Conservation (phyloP, 2,797 vertebrate genomes). For the Sebastolobus alascanus region DNA sequence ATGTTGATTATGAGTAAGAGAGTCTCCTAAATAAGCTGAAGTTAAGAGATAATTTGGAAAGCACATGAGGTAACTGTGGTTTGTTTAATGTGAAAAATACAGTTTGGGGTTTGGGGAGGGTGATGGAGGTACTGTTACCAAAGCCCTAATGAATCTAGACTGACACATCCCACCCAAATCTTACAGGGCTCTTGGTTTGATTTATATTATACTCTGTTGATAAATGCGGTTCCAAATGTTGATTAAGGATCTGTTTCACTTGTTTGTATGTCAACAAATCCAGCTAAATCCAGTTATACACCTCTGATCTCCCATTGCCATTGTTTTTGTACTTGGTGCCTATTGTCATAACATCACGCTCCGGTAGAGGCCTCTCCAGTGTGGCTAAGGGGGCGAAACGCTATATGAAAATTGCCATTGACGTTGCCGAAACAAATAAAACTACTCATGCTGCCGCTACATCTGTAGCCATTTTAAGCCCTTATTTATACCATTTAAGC, state of each 20-base stretch:
- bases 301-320: slow-evolving; percentile 79
- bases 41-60: slow-evolving; percentile 81
- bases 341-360: slow-evolving; percentile 85
- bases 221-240: slow-evolving; percentile 84
- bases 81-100: slow-evolving; percentile 81
- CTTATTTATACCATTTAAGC: slow-evolving; percentile 83
- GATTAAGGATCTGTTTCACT: slow-evolving; percentile 84
- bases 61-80: slow-evolving; percentile 83
- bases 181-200: slow-evolving; percentile 69
- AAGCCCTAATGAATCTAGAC: slow-evolving; percentile 78
- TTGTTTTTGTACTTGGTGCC: slow-evolving; percentile 81
- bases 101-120: slow-evolving; percentile 65
- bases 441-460: slow-evolving; percentile 80
- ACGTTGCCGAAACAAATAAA: slow-evolving; percentile 82
- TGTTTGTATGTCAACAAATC: slow-evolving; percentile 86
- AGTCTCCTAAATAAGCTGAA: slow-evolving; percentile 79
- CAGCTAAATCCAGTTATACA: slow-evolving; percentile 79
- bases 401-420: slow-evolving; percentile 83
- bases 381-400: slow-evolving; percentile 65
- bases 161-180: slow-evolving; percentile 83
- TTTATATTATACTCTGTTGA: slow-evolving; percentile 76
- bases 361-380: slow-evolving; percentile 71
- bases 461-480: slow-evolving; percentile 86
- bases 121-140: slow-evolving; percentile 80
- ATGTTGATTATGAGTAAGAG: slow-evolving; percentile 81